Conservation (phyloP, 1,140 invertebrate species). For the Euschistus heros region DNA sequence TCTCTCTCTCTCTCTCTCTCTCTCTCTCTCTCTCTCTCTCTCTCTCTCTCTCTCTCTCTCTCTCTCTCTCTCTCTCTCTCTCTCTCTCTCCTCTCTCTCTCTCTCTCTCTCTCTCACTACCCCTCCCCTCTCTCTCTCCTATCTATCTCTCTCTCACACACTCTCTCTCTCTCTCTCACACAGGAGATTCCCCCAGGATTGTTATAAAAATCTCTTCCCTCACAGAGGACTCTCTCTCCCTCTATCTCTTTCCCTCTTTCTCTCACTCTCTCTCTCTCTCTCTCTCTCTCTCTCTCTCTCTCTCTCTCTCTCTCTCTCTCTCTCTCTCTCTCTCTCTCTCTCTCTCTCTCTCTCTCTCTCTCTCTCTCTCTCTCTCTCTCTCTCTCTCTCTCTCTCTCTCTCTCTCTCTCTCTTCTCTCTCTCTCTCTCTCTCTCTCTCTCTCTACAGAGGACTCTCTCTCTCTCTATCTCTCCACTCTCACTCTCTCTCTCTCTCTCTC, state of each 20-base stretch:
- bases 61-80: slow-evolving; percentile 8
- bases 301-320: background rate
- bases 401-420: slow-evolving; percentile 4
- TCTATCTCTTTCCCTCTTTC: background rate
- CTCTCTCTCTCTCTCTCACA: background rate
- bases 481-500: slow-evolving; percentile 38
- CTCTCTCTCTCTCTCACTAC: background rate
- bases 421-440: slow-evolving; percentile 23
- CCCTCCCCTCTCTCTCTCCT: background rate
- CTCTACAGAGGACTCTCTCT: slow-evolving; percentile 32
- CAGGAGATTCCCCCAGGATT: background rate
- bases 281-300: slow-evolving; percentile 4
- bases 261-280: background rate
- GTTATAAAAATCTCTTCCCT: background rate
- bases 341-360: background rate
- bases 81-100: background rate
- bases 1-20: background rate
- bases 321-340: background rate
- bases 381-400: background rate
- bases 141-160: background rate
- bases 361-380: background rate
- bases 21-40: slow-evolving; percentile 23
- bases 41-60: slow-evolving; percentile 4
- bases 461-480: slow-evolving; percentile 30
- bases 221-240: background rate